Percentiles rank a stretch among this genome's conserved stretches.
Conservation (phyloP, 2,797 vertebrate species). For the Tenualosa ilisha region DNA sequence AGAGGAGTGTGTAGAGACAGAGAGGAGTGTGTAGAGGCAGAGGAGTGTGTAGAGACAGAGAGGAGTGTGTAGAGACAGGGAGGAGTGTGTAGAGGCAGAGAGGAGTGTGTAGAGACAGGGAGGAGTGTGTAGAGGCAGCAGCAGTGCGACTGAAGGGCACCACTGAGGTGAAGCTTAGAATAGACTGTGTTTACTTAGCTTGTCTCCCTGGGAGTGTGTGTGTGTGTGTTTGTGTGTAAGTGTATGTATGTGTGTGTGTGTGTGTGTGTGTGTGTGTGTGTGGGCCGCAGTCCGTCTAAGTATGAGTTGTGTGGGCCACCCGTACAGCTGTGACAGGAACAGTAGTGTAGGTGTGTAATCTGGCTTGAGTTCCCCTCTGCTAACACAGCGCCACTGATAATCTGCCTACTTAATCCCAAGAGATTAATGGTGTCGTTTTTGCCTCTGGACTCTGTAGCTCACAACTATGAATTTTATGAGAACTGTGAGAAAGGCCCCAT, state of each 20-base stretch:
- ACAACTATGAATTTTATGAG: neutral
- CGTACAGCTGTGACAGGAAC: neutral
- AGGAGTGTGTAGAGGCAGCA: neutral
- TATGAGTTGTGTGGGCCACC: neutral
- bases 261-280: neutral
- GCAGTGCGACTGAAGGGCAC: too few species aligned
- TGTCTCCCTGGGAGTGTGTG: neutral
- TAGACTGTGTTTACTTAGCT: too few species aligned
- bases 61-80: too few species aligned
- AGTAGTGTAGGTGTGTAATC: neutral
- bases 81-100: neutral
- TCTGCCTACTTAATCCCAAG: neutral
- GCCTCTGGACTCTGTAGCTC: neutral
- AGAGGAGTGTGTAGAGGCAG: neutral
- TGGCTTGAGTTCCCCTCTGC: neutral
- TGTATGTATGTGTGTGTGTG: neutral
- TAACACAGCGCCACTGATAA: neutral
- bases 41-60: neutral
- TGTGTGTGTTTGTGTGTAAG: constrained; percentile 11
- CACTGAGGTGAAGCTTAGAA: too few species aligned
- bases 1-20: neutral
- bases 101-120: too few species aligned
- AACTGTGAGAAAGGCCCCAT: neutral
- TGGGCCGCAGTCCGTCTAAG: neutral
- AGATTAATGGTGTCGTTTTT: neutral